Base-by-base conservation (phyloP, 2,888 invertebrate genomes). In the Sminthurinus aureus region DNA sequence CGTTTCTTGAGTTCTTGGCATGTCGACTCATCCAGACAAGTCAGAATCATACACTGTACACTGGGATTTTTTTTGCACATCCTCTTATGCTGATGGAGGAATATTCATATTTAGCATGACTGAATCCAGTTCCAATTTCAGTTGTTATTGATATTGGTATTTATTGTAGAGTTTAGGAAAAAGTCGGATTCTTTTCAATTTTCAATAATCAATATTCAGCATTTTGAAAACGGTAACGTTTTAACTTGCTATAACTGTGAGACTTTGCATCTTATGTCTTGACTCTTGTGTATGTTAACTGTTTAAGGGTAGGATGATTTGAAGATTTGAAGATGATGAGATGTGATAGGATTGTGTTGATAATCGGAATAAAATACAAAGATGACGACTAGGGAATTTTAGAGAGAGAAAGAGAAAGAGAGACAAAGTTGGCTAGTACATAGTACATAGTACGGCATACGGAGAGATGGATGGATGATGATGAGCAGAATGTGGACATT, bases 391-490 rank as follows among this genome's bases (percentile, higher is more conserved):
- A n/a, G 24, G 26, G 73, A 73, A 73, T 26, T 24, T 15, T 73
- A 12, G 24, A 24, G 26, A 73, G 24, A 12, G 20, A 24, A 73
- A 20, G 73, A 26, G 73, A 73, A 1, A 38, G 38, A 51, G 79
- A 69, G 69, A 69, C n/a, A n/a, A n/a, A n/a, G n/a, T n/a, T n/a
- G n/a, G n/a, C n/a, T n/a, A n/a, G n/a, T n/a, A n/a, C n/a, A n/a
- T n/a, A n/a, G n/a, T n/a, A n/a, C n/a, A n/a, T n/a, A n/a, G n/a
- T n/a, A n/a, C n/a, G n/a, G n/a, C n/a, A n/a, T n/a, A n/a, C 38
- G 6, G 38, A 51, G 79, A 69, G 69, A 69, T 79, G 79, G 71
- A 79, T 79, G 71, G 51, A 67, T 79, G 74, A 81, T 74, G 75
- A 81, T 58, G 73, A 81, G 38, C 38, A 38, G 66, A 50, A 69